Evolutionary conservation across 2,113 vertebrate species (phyloP), one percentile per base, ranked within the genome.

Genomic region (Polypterus bichir): DNA sequence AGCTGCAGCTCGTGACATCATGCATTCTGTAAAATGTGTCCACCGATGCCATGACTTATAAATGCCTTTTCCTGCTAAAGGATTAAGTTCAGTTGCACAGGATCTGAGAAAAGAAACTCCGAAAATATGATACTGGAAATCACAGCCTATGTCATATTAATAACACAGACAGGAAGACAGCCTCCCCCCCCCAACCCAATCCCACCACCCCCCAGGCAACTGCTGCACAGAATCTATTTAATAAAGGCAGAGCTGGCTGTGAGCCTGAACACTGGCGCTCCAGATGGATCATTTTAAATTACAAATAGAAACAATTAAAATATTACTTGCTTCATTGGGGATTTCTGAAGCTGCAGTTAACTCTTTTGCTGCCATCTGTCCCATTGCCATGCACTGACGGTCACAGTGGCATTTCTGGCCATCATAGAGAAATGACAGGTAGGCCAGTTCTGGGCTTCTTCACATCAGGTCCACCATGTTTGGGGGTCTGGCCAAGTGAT

Each of bases 51-150:
- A 47, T 68, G 67, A 68, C 46, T 73, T 70, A 2, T 62, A 66
- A 77, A 71, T 6, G 58, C 54, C 62, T 77, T 63, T 79, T 78
- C 62, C 61, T 62, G 59, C 62, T 71, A 64, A 27, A 69, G 70
- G 65, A 74, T 81, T 74, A 74, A 69, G 61, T 66, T 68, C 8
- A 53, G 65, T 73, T 78, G 69, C 59, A 71, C 69, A 72, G 76
- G 65, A 75, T 76, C 64, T 69, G 64, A 80, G 71, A 71, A 74
- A 56, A 72, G 44, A 73, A 81, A 75, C 75, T 74, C 72, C 68
- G 69, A 66, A 59, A 67, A 68, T 62, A 67, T 66, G 71, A 76
- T 70, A 73, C 55, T 66, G 68, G 73, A 80, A 77, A 72, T 65
- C 64, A 44, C 64, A 77, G 65, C 56, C 66, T 74, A 62, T 65